These are phyloP conservation scores for Nyctibius grandis DNA, from an alignment of 2,797 vertebrate genomes.

Conservation along the genomic window DNA sequence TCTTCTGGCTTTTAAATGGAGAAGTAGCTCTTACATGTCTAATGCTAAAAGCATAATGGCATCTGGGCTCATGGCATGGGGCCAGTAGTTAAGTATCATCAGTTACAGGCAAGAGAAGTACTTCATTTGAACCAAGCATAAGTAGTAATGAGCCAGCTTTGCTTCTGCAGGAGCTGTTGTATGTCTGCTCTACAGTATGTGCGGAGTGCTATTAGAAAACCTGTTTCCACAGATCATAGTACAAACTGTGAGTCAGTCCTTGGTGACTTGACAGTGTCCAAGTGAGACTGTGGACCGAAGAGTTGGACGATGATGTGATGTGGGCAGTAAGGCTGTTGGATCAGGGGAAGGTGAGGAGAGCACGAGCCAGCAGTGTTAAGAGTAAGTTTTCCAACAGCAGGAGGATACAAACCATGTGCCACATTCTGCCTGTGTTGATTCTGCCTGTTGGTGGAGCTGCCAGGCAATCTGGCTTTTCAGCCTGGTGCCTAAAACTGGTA, in stretches of 20 bases:
- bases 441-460: background rate
- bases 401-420: accelerated
- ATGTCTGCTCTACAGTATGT: background rate
- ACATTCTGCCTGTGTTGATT: background rate
- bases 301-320: background rate
- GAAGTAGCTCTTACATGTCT: background rate
- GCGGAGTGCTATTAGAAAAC: background rate
- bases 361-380: background rate
- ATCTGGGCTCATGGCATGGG: background rate
- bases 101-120: background rate
- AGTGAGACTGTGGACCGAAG: background rate
- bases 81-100: background rate
- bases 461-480: background rate
- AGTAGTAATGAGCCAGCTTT: background rate
- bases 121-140: background rate
- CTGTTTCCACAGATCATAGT: background rate
- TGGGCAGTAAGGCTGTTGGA: background rate
- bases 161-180: background rate
- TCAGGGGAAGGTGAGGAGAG: background rate
- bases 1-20: background rate
- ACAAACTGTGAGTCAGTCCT: background rate
- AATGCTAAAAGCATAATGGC: background rate
- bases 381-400: background rate
- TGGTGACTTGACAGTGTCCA: background rate
- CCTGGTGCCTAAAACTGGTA: background rate